Conservation (phyloP, 2,888 invertebrate genomes). For the Ophion costatus region DNA sequence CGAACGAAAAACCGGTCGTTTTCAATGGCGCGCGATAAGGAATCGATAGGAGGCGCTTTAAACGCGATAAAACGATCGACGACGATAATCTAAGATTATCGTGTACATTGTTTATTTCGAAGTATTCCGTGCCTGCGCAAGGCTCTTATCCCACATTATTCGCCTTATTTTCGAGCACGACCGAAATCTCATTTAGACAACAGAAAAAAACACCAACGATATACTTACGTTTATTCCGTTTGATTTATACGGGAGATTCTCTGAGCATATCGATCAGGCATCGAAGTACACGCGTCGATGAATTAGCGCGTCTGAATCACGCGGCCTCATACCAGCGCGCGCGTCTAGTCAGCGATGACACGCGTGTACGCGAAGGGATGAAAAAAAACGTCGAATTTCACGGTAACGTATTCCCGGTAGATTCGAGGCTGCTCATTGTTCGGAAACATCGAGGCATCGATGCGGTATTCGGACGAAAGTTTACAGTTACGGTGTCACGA, state of each 20-base stretch:
- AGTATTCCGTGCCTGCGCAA: not conserved
- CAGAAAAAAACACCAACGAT: not conserved
- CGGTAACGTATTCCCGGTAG: not conserved
- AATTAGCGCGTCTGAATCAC: conserved; percentile 45
- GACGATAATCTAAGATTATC: not conserved
- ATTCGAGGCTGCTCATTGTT: conserved; percentile 16
- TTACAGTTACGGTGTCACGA: conserved; percentile 19
- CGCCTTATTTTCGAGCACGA: not conserved
- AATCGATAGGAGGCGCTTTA: not conserved
- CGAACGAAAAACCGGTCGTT: not conserved
- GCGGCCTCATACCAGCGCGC: conserved; percentile 22
- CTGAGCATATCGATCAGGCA: conserved; percentile 35
- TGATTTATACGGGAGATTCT: conserved; percentile 15
- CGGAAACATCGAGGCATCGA: conserved; percentile 10
- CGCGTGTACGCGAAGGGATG: not conserved
- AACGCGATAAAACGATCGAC: conserved; percentile 7
- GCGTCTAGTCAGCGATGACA: not conserved
- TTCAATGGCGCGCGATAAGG: not conserved
- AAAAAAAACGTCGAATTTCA: not conserved
- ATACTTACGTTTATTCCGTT: conserved; percentile 28
- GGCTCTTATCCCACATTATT: not conserved
- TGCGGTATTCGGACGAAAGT: not conserved
- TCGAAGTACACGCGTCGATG: conserved; percentile 32
- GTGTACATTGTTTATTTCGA: no score
- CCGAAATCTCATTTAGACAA: not conserved